phyloP scores from a whole-genome alignment of 2,797 vertebrate genomes.

The Myotis myotis region DNA sequence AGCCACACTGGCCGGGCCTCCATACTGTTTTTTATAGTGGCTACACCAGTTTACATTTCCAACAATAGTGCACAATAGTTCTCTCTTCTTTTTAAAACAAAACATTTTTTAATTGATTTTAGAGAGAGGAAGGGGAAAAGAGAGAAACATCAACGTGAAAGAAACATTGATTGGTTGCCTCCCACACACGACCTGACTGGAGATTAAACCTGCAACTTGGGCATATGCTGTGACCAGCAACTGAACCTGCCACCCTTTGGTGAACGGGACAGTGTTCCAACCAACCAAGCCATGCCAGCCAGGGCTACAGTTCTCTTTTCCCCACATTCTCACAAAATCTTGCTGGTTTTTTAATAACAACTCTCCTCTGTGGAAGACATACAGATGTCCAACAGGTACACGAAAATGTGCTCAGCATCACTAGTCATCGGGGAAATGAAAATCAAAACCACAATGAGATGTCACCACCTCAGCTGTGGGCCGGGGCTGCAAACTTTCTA shows the following conservation, averaged over 20 bases:
- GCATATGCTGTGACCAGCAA: not conserved
- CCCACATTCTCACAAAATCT: not conserved
- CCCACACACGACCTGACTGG: rapidly evolving
- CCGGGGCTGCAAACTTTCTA: not conserved
- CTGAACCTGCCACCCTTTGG: not conserved
- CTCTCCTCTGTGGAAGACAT: not conserved
- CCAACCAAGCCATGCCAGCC: not conserved
- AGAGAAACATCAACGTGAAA: not conserved
- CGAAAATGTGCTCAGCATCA: not conserved
- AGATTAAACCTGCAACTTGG: not conserved
- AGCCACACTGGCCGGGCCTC: not conserved
- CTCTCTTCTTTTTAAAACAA: not conserved
- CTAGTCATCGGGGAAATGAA: not conserved
- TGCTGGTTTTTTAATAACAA: not conserved
- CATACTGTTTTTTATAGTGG: not conserved
- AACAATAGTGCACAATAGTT: not conserved
- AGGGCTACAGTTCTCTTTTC: not conserved
- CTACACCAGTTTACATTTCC: not conserved
- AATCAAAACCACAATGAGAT: not conserved
- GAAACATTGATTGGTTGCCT: not conserved
- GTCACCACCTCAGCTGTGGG: not conserved
- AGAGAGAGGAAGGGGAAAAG: not conserved
- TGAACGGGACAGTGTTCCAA: not conserved
- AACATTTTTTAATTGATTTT: not conserved
- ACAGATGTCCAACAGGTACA: not conserved